phyloP scores from a whole-genome alignment of 23 tunicate genomes.

The Pegea sp. region DNA sequence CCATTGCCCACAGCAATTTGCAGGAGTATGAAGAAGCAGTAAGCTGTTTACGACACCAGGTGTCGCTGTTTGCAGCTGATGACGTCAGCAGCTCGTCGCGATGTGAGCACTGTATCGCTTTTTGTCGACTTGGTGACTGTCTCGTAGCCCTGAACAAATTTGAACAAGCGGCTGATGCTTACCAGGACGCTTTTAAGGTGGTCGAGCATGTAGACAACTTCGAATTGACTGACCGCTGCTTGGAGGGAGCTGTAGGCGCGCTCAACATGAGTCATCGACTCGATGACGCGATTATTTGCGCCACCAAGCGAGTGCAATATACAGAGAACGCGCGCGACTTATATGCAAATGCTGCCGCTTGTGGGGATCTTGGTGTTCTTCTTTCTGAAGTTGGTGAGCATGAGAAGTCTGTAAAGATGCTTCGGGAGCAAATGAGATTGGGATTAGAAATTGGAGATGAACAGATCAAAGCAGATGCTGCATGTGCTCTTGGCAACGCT shows the following conservation, averaged over 20 bases:
- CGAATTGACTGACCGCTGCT: background rate
- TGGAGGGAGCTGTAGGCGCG: slow-evolving; percentile 8
- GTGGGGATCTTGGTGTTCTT: slow-evolving; percentile 38
- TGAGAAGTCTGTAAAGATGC: slow-evolving; percentile 16
- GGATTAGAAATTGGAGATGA: slow-evolving; percentile 18
- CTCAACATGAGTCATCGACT: slow-evolving; percentile 2
- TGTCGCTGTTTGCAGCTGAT: slow-evolving; percentile 2
- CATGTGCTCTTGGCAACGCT: slow-evolving; percentile 52
- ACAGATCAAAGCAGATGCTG: slow-evolving; percentile 33
- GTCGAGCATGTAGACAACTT: background rate
- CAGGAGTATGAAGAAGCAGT: slow-evolving; percentile 23
- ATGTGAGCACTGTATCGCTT: slow-evolving; percentile 13
- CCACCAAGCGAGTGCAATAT: slow-evolving; percentile 7
- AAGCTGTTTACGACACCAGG: slow-evolving; percentile 14
- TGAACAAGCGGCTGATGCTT: slow-evolving; percentile 6
- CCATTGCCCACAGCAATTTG: slow-evolving; percentile 39
- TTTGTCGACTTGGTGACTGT: slow-evolving; percentile 36
- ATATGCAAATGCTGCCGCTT: slow-evolving; percentile 14
- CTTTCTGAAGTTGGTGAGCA: slow-evolving; percentile 6
- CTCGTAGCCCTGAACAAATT: slow-evolving; percentile 24
- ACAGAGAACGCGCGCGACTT: slow-evolving; percentile 6
- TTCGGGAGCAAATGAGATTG: slow-evolving; percentile 32
- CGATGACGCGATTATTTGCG: slow-evolving; percentile 7
- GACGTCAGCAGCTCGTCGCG: background rate
- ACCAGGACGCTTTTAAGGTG: slow-evolving; percentile 2